These are phyloP conservation scores for Callyntrura sp. DNA, from an alignment of 2,888 invertebrate species.

Conservation along the genomic window DNA sequence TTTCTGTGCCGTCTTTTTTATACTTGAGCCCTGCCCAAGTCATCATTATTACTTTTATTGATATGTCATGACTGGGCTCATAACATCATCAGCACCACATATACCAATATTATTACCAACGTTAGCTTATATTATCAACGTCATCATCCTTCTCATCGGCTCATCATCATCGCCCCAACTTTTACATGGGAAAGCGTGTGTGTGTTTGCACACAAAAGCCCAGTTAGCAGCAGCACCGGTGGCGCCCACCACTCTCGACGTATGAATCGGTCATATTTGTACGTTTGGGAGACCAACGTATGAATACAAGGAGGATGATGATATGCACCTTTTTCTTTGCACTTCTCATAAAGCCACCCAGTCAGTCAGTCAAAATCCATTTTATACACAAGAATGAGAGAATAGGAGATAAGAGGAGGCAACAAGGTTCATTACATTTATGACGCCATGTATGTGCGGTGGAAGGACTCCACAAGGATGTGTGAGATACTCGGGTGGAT, in stretches of 20 bases:
- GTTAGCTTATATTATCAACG: slow-evolving; percentile 10
- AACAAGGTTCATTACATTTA: slow-evolving; percentile 77
- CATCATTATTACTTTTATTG: slow-evolving; percentile 79
- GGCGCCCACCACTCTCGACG: neutral
- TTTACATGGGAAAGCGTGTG: neutral
- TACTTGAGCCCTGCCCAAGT: slow-evolving; percentile 73
- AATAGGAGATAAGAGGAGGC: slow-evolving; percentile 35
- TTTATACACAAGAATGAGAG: slow-evolving; percentile 1
- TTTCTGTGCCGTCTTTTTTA: slow-evolving; percentile 50
- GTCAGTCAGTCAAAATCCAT: slow-evolving; percentile 23
- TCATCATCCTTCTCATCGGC: neutral
- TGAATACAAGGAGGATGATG: neutral
- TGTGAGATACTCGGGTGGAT: neutral
- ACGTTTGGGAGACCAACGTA: no score
- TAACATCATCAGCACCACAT: slow-evolving; percentile 43
- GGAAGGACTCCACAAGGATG: slow-evolving; percentile 27
- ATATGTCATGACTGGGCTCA: slow-evolving; percentile 76
- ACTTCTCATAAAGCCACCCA: slow-evolving; percentile 32
- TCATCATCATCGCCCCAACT: neutral
- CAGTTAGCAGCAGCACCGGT: neutral
- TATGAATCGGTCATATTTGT: neutral
- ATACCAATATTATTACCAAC: slow-evolving; percentile 43
- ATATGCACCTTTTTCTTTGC: slow-evolving; percentile 24
- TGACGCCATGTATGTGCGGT: neutral
- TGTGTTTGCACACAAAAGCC: neutral